Conservation (phyloP, 2,113 vertebrate genomes). For the Chaenocephalus aceratus region DNA sequence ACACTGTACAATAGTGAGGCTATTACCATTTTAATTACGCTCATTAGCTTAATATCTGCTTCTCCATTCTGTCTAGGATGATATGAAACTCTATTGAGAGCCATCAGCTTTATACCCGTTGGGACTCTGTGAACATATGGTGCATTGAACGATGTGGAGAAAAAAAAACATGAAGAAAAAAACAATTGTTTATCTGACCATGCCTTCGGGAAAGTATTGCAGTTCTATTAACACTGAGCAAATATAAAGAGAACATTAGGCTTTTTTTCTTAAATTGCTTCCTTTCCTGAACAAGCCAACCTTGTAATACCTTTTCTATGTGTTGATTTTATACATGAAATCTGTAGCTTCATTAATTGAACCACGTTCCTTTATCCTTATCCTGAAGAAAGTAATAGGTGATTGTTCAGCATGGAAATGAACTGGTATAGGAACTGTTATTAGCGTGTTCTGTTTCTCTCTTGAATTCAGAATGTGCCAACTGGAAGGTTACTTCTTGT, state of each 20-base stretch:
- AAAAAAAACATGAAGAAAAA: neutral
- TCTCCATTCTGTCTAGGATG: constrained; percentile 45
- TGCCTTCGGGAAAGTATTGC: constrained; percentile 16
- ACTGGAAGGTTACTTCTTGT: constrained; percentile 31
- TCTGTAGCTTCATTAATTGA: neutral
- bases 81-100: constrained; percentile 49
- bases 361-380: neutral
- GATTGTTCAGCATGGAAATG: neutral
- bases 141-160: constrained; percentile 41
- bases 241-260: constrained; percentile 13
- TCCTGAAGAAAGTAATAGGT: neutral
- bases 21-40: constrained; percentile 64
- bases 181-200: constrained; percentile 41
- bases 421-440: neutral
- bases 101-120: constrained; percentile 24
- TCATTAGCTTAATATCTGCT: constrained; percentile 69
- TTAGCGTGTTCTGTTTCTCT: neutral
- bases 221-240: constrained; percentile 21
- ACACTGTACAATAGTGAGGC: constrained; percentile 53
- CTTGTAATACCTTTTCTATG: neutral
- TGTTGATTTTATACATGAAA: neutral
- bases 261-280: constrained; percentile 10
- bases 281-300: constrained; percentile 4
- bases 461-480: neutral
- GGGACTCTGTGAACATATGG: constrained; percentile 61